Evolutionary conservation across 1,140 invertebrate species (phyloP).

Genomic region (Drosophila murphyi): DNA sequence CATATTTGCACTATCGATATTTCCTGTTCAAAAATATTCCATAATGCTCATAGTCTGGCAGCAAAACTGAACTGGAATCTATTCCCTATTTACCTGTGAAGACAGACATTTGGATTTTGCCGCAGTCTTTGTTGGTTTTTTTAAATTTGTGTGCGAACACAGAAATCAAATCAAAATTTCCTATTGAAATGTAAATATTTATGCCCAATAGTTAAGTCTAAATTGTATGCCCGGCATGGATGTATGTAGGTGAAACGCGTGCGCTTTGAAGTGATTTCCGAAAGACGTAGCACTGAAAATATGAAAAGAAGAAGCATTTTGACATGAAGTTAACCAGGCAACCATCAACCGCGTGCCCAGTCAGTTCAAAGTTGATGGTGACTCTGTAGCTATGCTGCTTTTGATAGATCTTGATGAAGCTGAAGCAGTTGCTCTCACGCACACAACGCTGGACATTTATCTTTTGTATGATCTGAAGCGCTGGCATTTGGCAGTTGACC

Average conservation of each 20-base stretch:
- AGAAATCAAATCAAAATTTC: conserved; percentile 77
- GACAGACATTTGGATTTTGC: conserved; percentile 46
- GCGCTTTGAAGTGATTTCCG: conserved; percentile 68
- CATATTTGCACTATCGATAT: conserved; percentile 27
- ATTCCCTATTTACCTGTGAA: conserved; percentile 50
- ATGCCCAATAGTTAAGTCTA: conserved; percentile 53
- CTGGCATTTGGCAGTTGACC: conserved; percentile 58
- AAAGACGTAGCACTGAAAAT: conserved; percentile 14
- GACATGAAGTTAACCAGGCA: conserved; percentile 34
- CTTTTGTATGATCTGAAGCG: conserved; percentile 58
- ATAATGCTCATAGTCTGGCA: conserved; percentile 1
- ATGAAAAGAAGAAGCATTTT: conserved; percentile 12
- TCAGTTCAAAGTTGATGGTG: conserved; percentile 72
- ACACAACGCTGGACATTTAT: conserved; percentile 58
- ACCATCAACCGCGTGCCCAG: conserved; percentile 5
- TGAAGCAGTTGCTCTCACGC: conserved; percentile 55
- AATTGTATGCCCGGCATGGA: conserved; percentile 32
- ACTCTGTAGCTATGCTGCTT: background rate
- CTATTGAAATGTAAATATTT: conserved; percentile 80
- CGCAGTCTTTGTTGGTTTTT: conserved; percentile 55
- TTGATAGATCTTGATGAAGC: conserved; percentile 42
- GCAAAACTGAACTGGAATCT: conserved; percentile 19
- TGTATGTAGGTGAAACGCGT: conserved; percentile 69
- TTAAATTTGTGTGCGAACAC: conserved; percentile 52
- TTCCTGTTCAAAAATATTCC: conserved; percentile 35